A percentile compares a stretch with the other conserved stretches of the same genome.
These are phyloP conservation scores for Caenorhabditis sinica DNA, from an alignment of 2,888 invertebrate species.

Conservation along the genomic window DNA sequence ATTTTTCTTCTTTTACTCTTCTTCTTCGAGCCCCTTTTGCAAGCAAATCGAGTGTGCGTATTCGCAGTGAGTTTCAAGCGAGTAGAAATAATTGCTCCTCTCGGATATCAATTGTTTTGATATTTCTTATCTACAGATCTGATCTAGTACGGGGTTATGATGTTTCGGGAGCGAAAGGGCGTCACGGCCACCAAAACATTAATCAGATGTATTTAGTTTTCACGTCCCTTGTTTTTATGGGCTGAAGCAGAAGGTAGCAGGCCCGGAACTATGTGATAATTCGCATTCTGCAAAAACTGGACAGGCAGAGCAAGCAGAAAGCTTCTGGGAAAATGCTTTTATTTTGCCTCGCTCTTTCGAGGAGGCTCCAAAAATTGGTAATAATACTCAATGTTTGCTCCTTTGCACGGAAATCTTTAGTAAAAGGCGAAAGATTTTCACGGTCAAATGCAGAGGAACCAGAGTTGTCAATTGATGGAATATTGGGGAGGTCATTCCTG, in stretches of 20 bases:
- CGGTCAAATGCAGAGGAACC: constrained; percentile 74
- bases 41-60: neutral
- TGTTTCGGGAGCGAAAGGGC: too few species aligned
- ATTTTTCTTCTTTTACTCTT: constrained; percentile 32
- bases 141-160: too few species aligned
- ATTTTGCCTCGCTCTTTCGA: constrained; percentile 15
- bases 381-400: constrained; percentile 58
- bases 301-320: too few species aligned
- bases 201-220: too few species aligned
- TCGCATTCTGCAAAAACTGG: too few species aligned
- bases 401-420: constrained; percentile 81
- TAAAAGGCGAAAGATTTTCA: constrained; percentile 82
- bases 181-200: too few species aligned
- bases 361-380: constrained; percentile 58
- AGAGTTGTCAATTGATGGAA: constrained; percentile 40
- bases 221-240: too few species aligned
- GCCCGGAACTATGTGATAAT: too few species aligned
- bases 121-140: too few species aligned
- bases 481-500: neutral
- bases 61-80: constrained; percentile 34
- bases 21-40: neutral
- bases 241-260: too few species aligned
- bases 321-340: too few species aligned
- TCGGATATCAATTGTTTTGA: neutral
- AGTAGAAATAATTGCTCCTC: constrained; percentile 31